These are phyloP conservation scores for Apotomis turbidana DNA, from an alignment of 2,888 invertebrate species.

Conservation along the genomic window DNA sequence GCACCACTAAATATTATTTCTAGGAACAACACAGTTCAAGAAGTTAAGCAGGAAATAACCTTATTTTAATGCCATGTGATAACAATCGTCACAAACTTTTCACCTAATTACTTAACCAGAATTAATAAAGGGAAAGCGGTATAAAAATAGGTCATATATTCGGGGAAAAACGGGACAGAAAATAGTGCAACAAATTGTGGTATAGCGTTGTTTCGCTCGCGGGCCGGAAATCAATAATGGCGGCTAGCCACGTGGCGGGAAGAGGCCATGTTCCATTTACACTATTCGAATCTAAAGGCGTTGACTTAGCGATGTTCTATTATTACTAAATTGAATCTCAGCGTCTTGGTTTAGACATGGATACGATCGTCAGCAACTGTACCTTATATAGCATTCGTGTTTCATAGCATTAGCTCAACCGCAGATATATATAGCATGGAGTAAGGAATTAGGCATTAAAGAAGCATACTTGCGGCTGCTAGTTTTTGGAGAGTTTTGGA, in stretches of 20 bases:
- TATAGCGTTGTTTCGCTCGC: conserved; percentile 71
- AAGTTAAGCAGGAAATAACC: conserved; percentile 13
- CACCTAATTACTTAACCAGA: conserved; percentile 81
- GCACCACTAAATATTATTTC: background rate
- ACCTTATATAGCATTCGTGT: too few relatives aligned
- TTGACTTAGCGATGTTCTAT: conserved; percentile 57
- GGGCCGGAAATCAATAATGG: conserved; percentile 84
- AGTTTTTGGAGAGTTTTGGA: too few relatives aligned
- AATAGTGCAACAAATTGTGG: conserved; percentile 83
- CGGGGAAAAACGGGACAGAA: conserved; percentile 74
- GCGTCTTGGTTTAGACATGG: conserved; percentile 46
- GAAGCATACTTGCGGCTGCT: too few relatives aligned
- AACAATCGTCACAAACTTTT: conserved; percentile 60
- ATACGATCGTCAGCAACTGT: too few relatives aligned
- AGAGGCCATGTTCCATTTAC: conserved; percentile 75
- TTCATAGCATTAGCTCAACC: too few relatives aligned
- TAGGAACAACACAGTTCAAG: background rate
- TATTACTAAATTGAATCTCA: conserved; percentile 66
- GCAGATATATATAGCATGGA: too few relatives aligned
- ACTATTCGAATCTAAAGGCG: conserved; percentile 65
- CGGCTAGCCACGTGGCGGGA: conserved; percentile 81
- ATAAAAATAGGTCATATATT: conserved; percentile 84
- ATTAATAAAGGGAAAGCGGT: conserved; percentile 81
- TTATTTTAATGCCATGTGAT: conserved; percentile 16
- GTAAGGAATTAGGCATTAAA: too few relatives aligned